These are phyloP conservation scores for Pangasius larnaudii DNA, from an alignment of 2,797 vertebrate genomes.

Conservation along the genomic window DNA sequence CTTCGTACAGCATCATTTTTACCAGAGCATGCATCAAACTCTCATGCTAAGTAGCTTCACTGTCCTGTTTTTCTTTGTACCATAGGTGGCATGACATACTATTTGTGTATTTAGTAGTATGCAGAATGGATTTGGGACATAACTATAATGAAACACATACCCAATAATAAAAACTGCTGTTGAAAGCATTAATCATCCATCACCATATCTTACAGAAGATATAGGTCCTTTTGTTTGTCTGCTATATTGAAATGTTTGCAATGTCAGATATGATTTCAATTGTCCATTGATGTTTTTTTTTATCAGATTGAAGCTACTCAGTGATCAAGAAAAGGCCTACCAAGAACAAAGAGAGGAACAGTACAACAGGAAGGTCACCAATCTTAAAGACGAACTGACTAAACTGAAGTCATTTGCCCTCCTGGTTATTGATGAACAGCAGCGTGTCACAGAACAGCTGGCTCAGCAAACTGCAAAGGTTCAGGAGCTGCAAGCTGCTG, in stretches of 20 bases:
- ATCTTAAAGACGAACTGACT: conserved; percentile 89
- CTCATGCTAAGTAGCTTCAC: too few relatives aligned
- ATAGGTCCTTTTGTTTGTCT: neutral
- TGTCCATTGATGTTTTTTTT: conserved; percentile 2
- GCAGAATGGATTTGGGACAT: neutral
- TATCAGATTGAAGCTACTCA: conserved; percentile 88
- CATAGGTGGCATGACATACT: too few relatives aligned
- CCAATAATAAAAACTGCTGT: neutral
- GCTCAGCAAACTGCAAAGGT: conserved; percentile 84
- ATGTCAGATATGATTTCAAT: neutral
- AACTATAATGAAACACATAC: neutral
- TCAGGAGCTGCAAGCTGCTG: conserved; percentile 81
- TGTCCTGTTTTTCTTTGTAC: too few relatives aligned
- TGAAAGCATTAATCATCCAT: neutral
- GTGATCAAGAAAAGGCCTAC: conserved; percentile 87
- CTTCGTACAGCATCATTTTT: too few relatives aligned
- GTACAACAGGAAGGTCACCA: conserved; percentile 79
- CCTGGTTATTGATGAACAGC: conserved; percentile 95
- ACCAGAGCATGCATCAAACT: too few relatives aligned
- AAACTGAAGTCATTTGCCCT: conserved; percentile 96
- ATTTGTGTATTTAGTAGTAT: neutral
- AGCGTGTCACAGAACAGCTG: conserved; percentile 86
- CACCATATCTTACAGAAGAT: neutral
- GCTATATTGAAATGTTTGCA: neutral
- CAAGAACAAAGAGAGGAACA: conserved; percentile 89